phyloP scores from a whole-genome alignment of 2,888 invertebrate genomes.

The Drosophila prostipennis region DNA sequence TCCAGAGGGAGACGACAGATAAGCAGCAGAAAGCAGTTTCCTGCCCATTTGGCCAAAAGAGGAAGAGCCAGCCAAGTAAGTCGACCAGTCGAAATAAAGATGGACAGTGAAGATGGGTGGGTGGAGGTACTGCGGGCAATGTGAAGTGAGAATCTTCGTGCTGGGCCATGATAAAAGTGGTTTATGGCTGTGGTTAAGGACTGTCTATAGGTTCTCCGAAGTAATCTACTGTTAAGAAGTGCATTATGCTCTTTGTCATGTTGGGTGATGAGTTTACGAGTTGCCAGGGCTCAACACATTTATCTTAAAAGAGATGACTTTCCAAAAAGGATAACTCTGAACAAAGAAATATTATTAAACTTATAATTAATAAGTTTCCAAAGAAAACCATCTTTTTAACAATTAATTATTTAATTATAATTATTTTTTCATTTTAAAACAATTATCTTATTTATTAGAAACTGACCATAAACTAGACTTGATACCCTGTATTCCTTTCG shows the following conservation, averaged over 20 bases:
- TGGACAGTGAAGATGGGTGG: slow-evolving; percentile 34
- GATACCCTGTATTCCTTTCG: neutral
- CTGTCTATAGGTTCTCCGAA: slow-evolving; percentile 31
- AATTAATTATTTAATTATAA: too few relatives aligned
- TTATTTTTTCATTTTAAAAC: too few relatives aligned
- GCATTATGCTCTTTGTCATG: slow-evolving; percentile 36
- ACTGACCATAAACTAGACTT: too few relatives aligned
- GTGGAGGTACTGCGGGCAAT: neutral
- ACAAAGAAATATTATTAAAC: neutral
- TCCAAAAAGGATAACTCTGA: too few relatives aligned
- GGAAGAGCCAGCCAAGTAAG: slow-evolving; percentile 18
- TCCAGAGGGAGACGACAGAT: slow-evolving; percentile 23
- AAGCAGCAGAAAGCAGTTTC: slow-evolving; percentile 22
- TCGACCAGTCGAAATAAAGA: slow-evolving; percentile 37
- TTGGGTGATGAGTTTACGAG: slow-evolving; percentile 6
- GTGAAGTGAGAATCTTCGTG: slow-evolving; percentile 28
- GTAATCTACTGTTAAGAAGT: slow-evolving; percentile 66
- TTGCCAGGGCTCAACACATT: slow-evolving; percentile 1
- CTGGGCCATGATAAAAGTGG: slow-evolving; percentile 64
- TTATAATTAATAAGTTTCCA: neutral
- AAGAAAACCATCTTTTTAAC: too few relatives aligned
- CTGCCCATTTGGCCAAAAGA: slow-evolving; percentile 36
- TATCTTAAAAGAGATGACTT: neutral
- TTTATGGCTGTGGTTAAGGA: slow-evolving; percentile 56
- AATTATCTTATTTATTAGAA: too few relatives aligned